Evolutionary conservation across 1,140 invertebrate genomes (phyloP), one percentile per base, ranked within the genome.

Genomic region (Cydia fagiglandana): DNA sequence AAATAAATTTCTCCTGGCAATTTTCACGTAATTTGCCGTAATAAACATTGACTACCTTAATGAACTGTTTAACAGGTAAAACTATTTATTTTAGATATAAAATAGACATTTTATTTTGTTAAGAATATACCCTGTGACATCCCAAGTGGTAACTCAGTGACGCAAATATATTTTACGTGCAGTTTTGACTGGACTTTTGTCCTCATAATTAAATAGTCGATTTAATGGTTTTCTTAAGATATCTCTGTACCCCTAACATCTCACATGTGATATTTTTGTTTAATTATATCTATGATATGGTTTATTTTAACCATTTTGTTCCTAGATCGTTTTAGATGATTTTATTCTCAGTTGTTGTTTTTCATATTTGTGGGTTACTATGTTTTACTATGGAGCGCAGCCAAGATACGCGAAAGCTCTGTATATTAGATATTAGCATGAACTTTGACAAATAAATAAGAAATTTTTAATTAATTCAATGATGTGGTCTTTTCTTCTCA

Each of bases 371-470:
- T 75, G 73, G 50, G 73, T 75, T 61, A 45, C 28, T 74, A 74
- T 45, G 70, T 38, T 24, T 73, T 73, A 41, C 38, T 20, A 47
- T 75, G 20, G 64, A 74, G 28, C 64, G 66, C 64, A 30, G 61
- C 6, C 34, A n/a, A 30, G 74, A 64, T 64, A 80, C 68, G 79
- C 76, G 66, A 77, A 76, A 45, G 56, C 56, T 24, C 56, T 61
- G 75, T 80, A 64, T 77, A 74, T 74, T 78, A 78, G 75, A 10
- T 73, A 30, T 68, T 80, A 77, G 74, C 34, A 78, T 76, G 73
- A 80, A 80, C 68, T 78, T 75, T 76, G 68, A 76, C 68, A 76
- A 80, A 80, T 80, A 80, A 80, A 80, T 80, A 76, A 38, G 74
- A 77, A 76, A 77, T 76, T 56, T 80, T 76, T 77, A 73, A 73